Base-by-base conservation (phyloP, 2,113 vertebrate species). In the Peromyscus polionotus region DNA sequence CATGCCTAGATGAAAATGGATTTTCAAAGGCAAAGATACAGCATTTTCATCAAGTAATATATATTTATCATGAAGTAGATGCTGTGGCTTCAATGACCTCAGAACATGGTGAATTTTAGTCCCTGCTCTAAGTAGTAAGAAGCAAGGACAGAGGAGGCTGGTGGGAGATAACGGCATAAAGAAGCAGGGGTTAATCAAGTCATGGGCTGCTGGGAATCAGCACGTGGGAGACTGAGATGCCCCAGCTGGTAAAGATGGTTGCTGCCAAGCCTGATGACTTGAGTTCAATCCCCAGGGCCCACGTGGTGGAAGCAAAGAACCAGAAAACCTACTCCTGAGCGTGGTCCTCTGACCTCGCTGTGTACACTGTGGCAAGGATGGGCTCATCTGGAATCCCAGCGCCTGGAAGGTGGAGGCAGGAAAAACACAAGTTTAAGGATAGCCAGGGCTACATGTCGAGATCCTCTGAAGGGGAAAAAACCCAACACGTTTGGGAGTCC, bases 21-120 rank as follows among this genome's bases (percentile, higher is more conserved):
- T 85, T 85, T 67, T 70, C 51, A 13, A n/a, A 80, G 65, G 70
- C 54, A 80, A 57, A 70, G 91, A 6, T 36, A 36, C 45, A 39
- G 90, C 36, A 39, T 24, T 95, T 90, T 79, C 57, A 79, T 57
- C 67, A 89, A 76, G 45, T 75, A 51, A 92, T 88, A 70, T 16
- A 3, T 67, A 85, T 75, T 75, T 48, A 89, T 12, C 16, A 26
- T 31, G 5, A 59, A 31, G 24, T 5, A 57, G 16, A 3, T 31
- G 9, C 42, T 86, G 63, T 48, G 42, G 42, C 3, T 65, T 85
- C 59, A 19, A 11, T 13, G 63, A 17, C 70, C n/a, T 76, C 72
- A 61, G 42, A 31, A 42, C 11, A 1, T 33, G 70, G 5, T 20
- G 28, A 42, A 33, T 61, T 76, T 42, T 75, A 14, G n/a, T 75